These are phyloP conservation scores for Camponotus pennsylvanicus DNA, from an alignment of 1,140 invertebrate genomes.

Conservation along the genomic window DNA sequence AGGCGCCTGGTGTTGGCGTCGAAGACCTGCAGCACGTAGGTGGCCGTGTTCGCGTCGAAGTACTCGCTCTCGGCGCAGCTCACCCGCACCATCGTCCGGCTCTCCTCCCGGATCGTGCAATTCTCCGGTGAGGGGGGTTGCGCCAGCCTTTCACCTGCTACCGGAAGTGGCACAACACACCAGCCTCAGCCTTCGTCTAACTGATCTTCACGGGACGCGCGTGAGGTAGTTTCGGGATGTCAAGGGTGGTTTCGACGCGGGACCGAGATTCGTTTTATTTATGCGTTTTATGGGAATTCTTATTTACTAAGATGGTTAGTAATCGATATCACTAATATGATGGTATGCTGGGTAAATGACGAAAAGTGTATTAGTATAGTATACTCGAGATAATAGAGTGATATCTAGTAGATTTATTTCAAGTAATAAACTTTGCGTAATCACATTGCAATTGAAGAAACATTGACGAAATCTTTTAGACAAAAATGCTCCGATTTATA, in stretches of 20 bases:
- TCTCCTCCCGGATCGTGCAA: conserved; percentile 86
- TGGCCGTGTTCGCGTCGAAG: conserved; percentile 81
- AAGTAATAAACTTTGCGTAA: conserved; percentile 12
- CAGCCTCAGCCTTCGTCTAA: conserved; percentile 72
- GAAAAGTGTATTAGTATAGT: neutral
- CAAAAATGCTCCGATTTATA: neutral
- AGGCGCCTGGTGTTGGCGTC: conserved; percentile 86
- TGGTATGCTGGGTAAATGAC: neutral
- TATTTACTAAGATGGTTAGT: neutral
- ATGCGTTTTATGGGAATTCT: neutral
- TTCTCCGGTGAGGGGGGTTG: conserved; percentile 84
- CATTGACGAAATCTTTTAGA: neutral
- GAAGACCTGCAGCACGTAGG: conserved; percentile 87
- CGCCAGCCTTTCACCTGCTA: conserved; percentile 82
- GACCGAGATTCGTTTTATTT: conserved; percentile 7
- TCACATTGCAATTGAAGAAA: conserved; percentile 14
- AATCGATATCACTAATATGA: neutral
- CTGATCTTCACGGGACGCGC: conserved; percentile 19
- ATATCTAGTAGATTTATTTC: conserved; percentile 5
- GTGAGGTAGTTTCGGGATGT: neutral
- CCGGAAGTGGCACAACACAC: conserved; percentile 73
- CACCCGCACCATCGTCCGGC: conserved; percentile 84
- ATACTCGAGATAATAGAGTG: neutral
- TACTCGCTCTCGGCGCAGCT: conserved; percentile 84
- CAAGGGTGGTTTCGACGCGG: neutral